Percentiles rank a stretch among this genome's conserved stretches.
Conservation (phyloP, 2,888 invertebrate genomes). For the Ctenicera cuprea region DNA sequence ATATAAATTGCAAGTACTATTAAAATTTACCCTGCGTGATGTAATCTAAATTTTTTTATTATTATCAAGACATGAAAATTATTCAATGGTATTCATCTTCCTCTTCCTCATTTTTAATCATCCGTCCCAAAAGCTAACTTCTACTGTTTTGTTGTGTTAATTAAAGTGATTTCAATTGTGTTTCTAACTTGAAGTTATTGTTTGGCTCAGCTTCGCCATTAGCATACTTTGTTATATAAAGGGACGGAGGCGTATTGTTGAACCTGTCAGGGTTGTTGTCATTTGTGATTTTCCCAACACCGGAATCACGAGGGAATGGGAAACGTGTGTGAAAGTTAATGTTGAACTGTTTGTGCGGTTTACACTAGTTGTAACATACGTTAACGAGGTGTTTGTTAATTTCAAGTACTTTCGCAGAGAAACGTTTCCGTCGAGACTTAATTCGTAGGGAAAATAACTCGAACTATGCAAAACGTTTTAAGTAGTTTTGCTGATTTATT, state of each 20-base stretch:
- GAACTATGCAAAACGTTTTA: no score
- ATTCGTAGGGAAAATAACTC: no score
- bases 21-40: no score
- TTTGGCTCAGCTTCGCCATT: conserved; percentile 10
- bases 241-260: neutral
- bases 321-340: conserved; percentile 11
- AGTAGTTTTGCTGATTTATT: no score
- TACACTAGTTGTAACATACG: neutral
- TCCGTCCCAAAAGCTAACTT: neutral
- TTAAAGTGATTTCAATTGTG: conserved; percentile 24
- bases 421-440: no score
- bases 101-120: no score
- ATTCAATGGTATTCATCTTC: no score
- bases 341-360: neutral
- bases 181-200: conserved; percentile 13
- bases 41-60: no score
- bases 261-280: neutral
- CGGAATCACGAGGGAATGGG: neutral
- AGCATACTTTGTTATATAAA: conserved; percentile 23
- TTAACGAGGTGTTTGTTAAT: neutral
- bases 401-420: no score
- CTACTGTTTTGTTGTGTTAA: conserved; percentile 17
- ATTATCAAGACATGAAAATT: no score
- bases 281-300: conserved; percentile 1
- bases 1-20: no score